Conservation (phyloP, 2,797 vertebrate genomes). For the Aeoliscus strigatus region DNA sequence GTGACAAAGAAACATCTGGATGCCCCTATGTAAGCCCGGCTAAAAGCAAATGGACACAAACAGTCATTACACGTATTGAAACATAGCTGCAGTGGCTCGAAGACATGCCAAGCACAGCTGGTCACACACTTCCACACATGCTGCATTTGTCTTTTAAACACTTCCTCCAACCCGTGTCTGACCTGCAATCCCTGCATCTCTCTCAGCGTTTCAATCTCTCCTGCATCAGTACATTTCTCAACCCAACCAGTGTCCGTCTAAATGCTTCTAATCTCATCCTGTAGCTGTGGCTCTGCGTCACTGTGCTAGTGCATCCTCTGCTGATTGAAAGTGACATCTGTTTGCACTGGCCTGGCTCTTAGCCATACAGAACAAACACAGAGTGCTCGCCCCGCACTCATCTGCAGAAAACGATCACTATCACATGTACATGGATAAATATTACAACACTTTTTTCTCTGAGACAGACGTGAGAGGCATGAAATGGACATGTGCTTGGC, state of each 20-base stretch:
- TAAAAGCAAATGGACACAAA: too few relatives aligned
- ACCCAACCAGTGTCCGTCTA: slow-evolving; percentile 40
- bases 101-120: slow-evolving; percentile 30
- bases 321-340: slow-evolving; percentile 69
- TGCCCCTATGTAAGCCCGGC: too few relatives aligned
- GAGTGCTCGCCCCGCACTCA: slow-evolving; percentile 14
- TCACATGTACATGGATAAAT: slow-evolving; percentile 7
- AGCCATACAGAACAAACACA: slow-evolving; percentile 27
- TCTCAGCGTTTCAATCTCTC: slow-evolving; percentile 22
- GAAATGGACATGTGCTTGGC: too few relatives aligned
- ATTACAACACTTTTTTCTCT: neutral
- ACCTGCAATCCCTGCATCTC: slow-evolving; percentile 11
- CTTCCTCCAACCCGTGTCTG: slow-evolving; percentile 8
- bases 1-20: too few relatives aligned
- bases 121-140: neutral
- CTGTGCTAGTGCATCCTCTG: slow-evolving; percentile 46
- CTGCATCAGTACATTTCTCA: slow-evolving; percentile 31
- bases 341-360: slow-evolving; percentile 51
- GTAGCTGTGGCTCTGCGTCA: slow-evolving; percentile 47
- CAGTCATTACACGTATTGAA: slow-evolving; percentile 2
- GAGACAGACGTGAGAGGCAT: too few relatives aligned
- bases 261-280: slow-evolving; percentile 65
- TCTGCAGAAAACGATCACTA: slow-evolving; percentile 15
- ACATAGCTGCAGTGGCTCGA: slow-evolving; percentile 4
- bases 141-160: slow-evolving; percentile 19